A percentile compares a stretch with the other conserved stretches of the same genome.
Conservation (phyloP, 2,888 invertebrate genomes). For the Ommatoiulus sabulosus region DNA sequence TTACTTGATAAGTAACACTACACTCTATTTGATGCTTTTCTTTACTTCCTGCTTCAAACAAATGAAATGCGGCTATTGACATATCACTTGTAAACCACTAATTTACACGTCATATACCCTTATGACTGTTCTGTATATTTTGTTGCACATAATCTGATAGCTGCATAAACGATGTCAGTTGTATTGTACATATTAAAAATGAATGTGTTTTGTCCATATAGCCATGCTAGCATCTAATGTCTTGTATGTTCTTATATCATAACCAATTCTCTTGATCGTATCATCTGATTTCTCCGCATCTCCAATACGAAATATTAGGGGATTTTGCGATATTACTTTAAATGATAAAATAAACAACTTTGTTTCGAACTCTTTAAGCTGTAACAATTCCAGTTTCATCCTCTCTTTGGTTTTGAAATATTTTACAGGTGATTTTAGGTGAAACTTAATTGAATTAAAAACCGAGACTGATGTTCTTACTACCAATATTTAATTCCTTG, state of each 20-base stretch:
- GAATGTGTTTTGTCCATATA: conserved; percentile 49
- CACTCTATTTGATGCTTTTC: not conserved
- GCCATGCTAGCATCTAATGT: conserved; percentile 25
- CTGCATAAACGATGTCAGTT: conserved; percentile 52
- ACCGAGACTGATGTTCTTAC: no score
- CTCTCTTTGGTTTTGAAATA: no score
- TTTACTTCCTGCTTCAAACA: conserved; percentile 26
- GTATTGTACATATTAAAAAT: conserved; percentile 45
- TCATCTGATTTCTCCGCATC: not conserved
- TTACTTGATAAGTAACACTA: not conserved
- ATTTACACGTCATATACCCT: conserved; percentile 33
- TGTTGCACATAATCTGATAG: conserved; percentile 51
- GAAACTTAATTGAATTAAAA: no score
- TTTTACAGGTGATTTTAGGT: no score
- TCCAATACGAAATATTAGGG: not conserved
- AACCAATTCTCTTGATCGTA: not conserved
- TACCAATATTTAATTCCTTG: no score
- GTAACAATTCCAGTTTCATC: not conserved
- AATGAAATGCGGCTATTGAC: conserved; percentile 41
- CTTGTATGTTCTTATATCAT: not conserved
- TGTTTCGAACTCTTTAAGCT: not conserved
- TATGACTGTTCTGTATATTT: conserved; percentile 47
- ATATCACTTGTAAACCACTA: conserved; percentile 29
- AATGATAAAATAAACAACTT: not conserved
- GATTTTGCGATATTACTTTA: not conserved